Percentiles rank a stretch among this genome's conserved stretches.
These are phyloP conservation scores for Trachymyrmex cornetzi DNA, from an alignment of 1,140 invertebrate genomes.

Conservation along the genomic window DNA sequence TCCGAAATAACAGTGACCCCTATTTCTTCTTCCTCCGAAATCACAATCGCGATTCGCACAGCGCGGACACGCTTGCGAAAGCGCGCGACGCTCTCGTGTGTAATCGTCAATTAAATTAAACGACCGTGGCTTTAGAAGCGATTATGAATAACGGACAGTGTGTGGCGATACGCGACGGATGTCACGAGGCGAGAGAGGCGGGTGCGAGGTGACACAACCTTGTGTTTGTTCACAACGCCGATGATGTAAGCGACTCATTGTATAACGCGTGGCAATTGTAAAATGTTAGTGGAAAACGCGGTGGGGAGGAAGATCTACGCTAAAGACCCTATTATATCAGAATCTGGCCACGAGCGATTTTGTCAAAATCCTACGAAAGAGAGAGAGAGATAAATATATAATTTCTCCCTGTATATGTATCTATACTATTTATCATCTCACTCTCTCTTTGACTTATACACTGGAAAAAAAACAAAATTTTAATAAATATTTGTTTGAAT, in stretches of 20 bases:
- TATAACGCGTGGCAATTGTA: conserved; percentile 78
- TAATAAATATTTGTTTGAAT: too few relatives aligned
- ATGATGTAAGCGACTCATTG: conserved; percentile 77
- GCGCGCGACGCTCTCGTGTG: conserved; percentile 46
- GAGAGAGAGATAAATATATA: too few relatives aligned
- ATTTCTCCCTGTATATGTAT: too few relatives aligned
- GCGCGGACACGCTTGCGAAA: conserved; percentile 61
- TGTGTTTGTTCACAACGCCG: conserved; percentile 76
- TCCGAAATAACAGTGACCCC: neutral
- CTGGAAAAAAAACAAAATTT: too few relatives aligned
- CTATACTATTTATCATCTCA: too few relatives aligned
- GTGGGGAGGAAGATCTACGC: conserved; percentile 27
- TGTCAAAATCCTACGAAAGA: too few relatives aligned
- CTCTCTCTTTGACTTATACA: too few relatives aligned
- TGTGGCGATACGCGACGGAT: conserved; percentile 52
- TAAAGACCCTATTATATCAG: too few relatives aligned
- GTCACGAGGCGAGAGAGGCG: conserved; percentile 50
- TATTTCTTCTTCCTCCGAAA: conserved; percentile 21
- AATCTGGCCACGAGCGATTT: too few relatives aligned
- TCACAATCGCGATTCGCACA: conserved; percentile 13
- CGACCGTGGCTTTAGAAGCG: conserved; percentile 69
- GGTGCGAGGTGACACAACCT: conserved; percentile 74
- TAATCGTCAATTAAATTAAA: conserved; percentile 80
- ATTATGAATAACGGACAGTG: conserved; percentile 77
- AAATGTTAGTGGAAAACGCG: conserved; percentile 78